Percentiles rank a stretch among this genome's conserved stretches.
These are phyloP conservation scores for Ryuthela nishihirai DNA, from an alignment of 2,888 invertebrate genomes.

Conservation along the genomic window DNA sequence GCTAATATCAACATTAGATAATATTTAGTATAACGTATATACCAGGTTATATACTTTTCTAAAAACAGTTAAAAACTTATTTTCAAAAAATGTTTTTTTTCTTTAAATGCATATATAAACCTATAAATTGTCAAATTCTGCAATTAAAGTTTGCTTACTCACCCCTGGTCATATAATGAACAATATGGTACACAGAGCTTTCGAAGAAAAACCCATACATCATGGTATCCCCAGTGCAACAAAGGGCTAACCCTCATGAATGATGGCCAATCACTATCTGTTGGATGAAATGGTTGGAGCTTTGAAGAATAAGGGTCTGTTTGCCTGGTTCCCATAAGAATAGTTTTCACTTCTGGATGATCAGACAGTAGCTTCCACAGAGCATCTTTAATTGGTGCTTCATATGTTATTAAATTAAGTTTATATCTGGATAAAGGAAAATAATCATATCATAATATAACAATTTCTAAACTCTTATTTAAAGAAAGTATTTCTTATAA, in stretches of 20 bases:
- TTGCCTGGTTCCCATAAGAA: slow-evolving; percentile 85
- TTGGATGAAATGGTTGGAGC: slow-evolving; percentile 65
- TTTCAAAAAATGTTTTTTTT: no score
- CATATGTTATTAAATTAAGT: slow-evolving; percentile 64
- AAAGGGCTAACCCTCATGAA: slow-evolving; percentile 84
- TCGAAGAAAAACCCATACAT: slow-evolving; percentile 87
- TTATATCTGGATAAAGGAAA: slow-evolving; percentile 59
- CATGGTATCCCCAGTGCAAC: slow-evolving; percentile 84
- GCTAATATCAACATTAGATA: no score
- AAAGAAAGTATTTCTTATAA: no score
- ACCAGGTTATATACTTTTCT: no score
- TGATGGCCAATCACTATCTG: slow-evolving; percentile 86
- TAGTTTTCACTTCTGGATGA: slow-evolving; percentile 66
- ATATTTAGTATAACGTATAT: no score
- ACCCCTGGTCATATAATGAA: slow-evolving; percentile 82
- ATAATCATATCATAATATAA: background rate
- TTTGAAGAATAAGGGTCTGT: slow-evolving; percentile 78
- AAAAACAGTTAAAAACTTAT: no score
- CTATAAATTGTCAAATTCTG: background rate
- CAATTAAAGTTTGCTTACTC: slow-evolving; percentile 45
- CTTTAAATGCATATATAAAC: background rate
- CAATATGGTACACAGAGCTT: slow-evolving; percentile 82
- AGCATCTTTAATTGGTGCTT: slow-evolving; percentile 68
- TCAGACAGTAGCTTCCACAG: slow-evolving; percentile 61
- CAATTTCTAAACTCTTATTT: no score